These are phyloP conservation scores for Dugesia japonica DNA, from an alignment of 2,888 invertebrate species.

Conservation along the genomic window DNA sequence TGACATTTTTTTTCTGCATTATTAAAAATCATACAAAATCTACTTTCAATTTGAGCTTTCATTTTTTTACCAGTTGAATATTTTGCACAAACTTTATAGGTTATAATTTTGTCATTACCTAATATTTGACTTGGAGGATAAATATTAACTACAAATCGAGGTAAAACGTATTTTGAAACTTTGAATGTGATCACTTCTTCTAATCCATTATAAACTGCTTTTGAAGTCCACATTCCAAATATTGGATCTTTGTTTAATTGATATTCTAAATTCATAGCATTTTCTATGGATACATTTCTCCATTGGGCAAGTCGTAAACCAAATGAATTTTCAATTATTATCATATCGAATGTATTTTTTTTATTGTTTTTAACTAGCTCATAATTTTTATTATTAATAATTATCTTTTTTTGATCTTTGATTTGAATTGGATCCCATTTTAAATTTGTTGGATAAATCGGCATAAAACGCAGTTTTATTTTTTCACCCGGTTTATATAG, in stretches of 20 bases:
- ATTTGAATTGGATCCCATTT: background rate
- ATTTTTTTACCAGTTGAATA: slow-evolving; percentile 26
- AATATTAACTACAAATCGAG: slow-evolving; percentile 24
- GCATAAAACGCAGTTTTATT: slow-evolving; percentile 23
- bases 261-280: slow-evolving; percentile 31
- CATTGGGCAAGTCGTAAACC: slow-evolving; percentile 39
- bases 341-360: slow-evolving; percentile 36
- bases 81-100: slow-evolving; percentile 21
- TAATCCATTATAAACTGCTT: background rate
- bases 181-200: background rate
- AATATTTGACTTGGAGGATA: background rate
- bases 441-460: slow-evolving; percentile 25
- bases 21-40: background rate
- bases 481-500: slow-evolving; percentile 40
- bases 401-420: background rate
- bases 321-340: slow-evolving; percentile 39
- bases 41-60: background rate
- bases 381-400: background rate
- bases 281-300: slow-evolving; percentile 38
- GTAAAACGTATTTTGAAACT: slow-evolving; percentile 30
- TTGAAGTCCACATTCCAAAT: slow-evolving; percentile 16
- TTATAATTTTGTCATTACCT: slow-evolving; percentile 13
- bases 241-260: background rate
- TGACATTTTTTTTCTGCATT: background rate
- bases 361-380: background rate